Evolutionary conservation across 2,797 vertebrate species (phyloP).

Genomic region (Gambelia wislizenii): DNA sequence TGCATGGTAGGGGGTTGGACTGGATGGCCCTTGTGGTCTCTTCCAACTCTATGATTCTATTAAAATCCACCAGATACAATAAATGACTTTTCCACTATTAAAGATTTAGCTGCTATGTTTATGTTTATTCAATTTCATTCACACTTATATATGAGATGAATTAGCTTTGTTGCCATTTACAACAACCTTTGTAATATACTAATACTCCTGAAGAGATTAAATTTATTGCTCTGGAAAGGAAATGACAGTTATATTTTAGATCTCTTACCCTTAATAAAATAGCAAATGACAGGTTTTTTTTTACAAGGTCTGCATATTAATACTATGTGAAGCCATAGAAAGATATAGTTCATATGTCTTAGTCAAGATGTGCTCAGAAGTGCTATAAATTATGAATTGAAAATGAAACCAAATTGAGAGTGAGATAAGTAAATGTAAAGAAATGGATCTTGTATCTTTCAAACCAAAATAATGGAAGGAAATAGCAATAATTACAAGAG

Average conservation of each 20-base stretch:
- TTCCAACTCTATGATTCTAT: too few species aligned
- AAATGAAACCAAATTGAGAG: background rate
- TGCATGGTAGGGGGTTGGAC: too few species aligned
- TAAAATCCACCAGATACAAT: background rate
- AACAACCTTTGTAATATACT: conserved; percentile 41
- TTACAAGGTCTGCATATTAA: background rate
- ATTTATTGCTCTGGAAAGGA: conserved; percentile 53
- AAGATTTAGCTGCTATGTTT: background rate
- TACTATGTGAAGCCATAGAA: background rate
- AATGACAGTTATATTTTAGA: conserved; percentile 55
- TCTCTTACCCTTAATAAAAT: conserved; percentile 52
- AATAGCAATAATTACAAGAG: conserved; percentile 29
- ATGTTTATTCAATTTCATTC: background rate
- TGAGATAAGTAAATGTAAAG: conserved; percentile 11
- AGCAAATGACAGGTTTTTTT: conserved; percentile 46
- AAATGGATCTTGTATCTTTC: conserved; percentile 38
- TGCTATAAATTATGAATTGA: background rate
- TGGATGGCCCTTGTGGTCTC: too few species aligned
- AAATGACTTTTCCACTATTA: background rate
- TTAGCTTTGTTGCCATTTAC: conserved; percentile 48
- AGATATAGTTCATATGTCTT: background rate
- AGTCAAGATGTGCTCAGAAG: background rate
- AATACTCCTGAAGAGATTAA: conserved; percentile 47
- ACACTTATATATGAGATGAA: conserved; percentile 37
- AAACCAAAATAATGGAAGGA: conserved; percentile 52